A percentile compares a stretch with the other conserved stretches of the same genome.
Evolutionary conservation across 2,113 vertebrate genomes (phyloP).

Genomic region (Osmerus mordax): DNA sequence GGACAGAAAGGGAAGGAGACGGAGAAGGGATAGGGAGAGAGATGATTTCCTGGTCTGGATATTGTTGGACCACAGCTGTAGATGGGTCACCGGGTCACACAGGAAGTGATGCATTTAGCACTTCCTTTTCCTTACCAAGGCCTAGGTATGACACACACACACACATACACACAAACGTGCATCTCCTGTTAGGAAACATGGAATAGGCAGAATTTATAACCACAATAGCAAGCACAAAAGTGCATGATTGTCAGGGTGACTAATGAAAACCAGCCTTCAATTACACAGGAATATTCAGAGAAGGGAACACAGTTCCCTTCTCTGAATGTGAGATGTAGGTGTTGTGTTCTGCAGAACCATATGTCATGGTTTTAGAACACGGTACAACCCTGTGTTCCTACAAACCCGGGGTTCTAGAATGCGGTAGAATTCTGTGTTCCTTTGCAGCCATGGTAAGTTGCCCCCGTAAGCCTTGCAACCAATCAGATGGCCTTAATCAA

Average conservation of each 20-base stretch:
- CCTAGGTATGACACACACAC: constrained; percentile 6
- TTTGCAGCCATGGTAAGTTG: background rate
- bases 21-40: background rate
- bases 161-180: constrained; percentile 15
- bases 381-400: constrained; percentile 33
- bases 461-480: constrained; percentile 53
- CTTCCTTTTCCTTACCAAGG: constrained; percentile 45
- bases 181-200: constrained; percentile 18
- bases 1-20: too few relatives aligned
- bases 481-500: too few relatives aligned
- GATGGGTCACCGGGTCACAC: constrained; percentile 32
- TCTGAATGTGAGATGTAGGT: too few relatives aligned
- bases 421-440: background rate
- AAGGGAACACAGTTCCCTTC: background rate
- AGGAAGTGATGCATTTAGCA: constrained; percentile 61
- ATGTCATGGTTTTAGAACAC: background rate
- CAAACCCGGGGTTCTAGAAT: constrained; percentile 27
- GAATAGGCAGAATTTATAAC: constrained; percentile 14
- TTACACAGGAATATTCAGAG: constrained; percentile 1
- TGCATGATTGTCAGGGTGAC: constrained; percentile 50
- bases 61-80: constrained; percentile 54
- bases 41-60: constrained; percentile 32
- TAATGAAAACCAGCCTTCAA: constrained; percentile 36
- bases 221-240: constrained; percentile 38
- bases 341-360: background rate